Base-by-base conservation (phyloP, 2,797 vertebrate species). In the Sebastes kiyomatsui region DNA sequence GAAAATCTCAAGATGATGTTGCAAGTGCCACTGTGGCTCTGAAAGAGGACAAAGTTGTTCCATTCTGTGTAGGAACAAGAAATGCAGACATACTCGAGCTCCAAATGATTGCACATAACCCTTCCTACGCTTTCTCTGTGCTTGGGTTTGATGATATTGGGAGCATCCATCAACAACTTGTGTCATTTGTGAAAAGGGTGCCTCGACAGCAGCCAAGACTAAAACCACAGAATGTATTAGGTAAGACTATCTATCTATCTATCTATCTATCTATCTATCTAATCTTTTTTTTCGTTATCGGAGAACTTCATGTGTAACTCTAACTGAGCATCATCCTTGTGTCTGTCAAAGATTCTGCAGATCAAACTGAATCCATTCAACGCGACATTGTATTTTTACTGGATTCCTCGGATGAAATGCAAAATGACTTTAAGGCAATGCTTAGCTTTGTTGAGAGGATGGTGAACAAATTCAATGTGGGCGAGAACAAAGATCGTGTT, bases 11-110 rank as follows among this genome's bases (percentile, higher is more conserved):
- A 46, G 95, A 96, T 91, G 87, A 95, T 77, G 90, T 95, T 75
- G 67, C 82, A 71, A 80, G 62, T 75, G 85, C 90, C 18, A 89
- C 91, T 71, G 59, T 23, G 2, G 84, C 91, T 82, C 85, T 95
- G 5, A 95, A 95, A 87, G 77, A 86, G 55, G 77, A 90, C 55
- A 81, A 85, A 30, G 46, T 95, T 81, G 88, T 94, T 23, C 66
- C 93, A 22, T 93, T 95, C 75, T 93, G 91, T 85, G 81, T 95
- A 2, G 95, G 95, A 38, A 91, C 93, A 67, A 93, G 84, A 79
- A 86, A 90, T 81, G 91, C 95, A 55, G 95, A 96, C 77, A 89
- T 93, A 84, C 86, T 95, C 33, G 93, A 96, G 85, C 93, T 96
- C 28, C 96, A 96, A 87, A 92, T 86, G 79, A 95, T 96, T 79